phyloP scores from a whole-genome alignment of 37 sponge, comb jelly and placozoan species.

The Lycopodina hypogea region DNA sequence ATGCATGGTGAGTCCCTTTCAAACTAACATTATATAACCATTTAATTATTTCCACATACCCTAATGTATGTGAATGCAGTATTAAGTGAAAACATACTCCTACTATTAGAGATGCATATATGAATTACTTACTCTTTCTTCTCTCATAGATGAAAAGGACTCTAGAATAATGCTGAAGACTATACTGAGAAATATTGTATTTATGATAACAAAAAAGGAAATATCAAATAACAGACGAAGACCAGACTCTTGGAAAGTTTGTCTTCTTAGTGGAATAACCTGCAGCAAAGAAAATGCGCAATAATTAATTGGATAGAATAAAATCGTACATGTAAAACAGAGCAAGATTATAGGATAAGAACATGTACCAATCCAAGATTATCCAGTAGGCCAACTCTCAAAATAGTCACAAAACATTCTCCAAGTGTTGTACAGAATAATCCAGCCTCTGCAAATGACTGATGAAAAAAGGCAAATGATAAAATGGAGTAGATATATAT shows the following conservation, averaged over 20 bases:
- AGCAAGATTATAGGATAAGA: too few species aligned
- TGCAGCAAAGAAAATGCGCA: background rate
- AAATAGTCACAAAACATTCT: constrained; percentile 55
- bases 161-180: constrained; percentile 94
- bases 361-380: constrained; percentile 54
- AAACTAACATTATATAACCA: too few species aligned
- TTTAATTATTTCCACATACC: too few species aligned
- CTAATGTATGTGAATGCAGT: too few species aligned
- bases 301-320: too few species aligned
- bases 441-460: constrained; percentile 5
- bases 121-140: constrained; percentile 35
- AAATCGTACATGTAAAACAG: too few species aligned
- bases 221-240: constrained; percentile 62
- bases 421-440: constrained; percentile 61
- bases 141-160: constrained; percentile 73
- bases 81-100: too few species aligned
- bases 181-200: constrained; percentile 80
- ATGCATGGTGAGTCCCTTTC: too few species aligned
- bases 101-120: too few species aligned
- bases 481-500: constrained; percentile 80
- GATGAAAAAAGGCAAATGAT: constrained; percentile 70
- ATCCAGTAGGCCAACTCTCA: constrained; percentile 64
- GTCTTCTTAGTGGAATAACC: background rate
- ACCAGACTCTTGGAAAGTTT: constrained; percentile 2
- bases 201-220: constrained; percentile 86